phyloP scores from a whole-genome alignment of 2,113 vertebrate species.

The Brachyistius frenatus region DNA sequence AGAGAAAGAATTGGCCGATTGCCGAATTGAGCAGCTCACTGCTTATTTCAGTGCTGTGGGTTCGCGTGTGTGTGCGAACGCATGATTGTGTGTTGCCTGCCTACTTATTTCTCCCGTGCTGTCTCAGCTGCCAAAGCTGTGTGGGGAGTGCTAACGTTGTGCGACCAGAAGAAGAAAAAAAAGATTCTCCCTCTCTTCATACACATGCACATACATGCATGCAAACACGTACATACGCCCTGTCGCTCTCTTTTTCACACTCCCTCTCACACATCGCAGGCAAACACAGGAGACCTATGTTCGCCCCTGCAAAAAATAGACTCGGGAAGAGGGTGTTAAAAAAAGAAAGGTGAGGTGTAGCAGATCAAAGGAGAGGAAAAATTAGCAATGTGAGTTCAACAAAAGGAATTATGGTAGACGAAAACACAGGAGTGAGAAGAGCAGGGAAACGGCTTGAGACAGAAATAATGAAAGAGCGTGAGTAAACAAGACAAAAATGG shows the following conservation, averaged over 20 bases:
- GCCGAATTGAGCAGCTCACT: conserved; percentile 20
- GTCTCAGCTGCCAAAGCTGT: conserved; percentile 56
- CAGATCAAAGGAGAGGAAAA: not conserved
- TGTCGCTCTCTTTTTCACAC: conserved; percentile 37
- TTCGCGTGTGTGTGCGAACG: conserved; percentile 7
- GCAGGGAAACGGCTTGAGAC: not conserved
- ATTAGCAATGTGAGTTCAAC: conserved; percentile 26
- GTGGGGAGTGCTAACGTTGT: conserved; percentile 23
- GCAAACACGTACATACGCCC: conserved; percentile 3
- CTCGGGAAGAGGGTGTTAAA: not conserved
- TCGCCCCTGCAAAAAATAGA: conserved; percentile 48
- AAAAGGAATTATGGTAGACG: conserved; percentile 12
- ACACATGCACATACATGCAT: not conserved
- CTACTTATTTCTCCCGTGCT: conserved; percentile 48
- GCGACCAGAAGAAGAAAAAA: conserved; percentile 19
- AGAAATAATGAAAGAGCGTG: not conserved
- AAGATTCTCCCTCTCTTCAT: conserved; percentile 1
- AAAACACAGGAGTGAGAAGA: not conserved
- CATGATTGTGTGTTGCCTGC: conserved; percentile 28
- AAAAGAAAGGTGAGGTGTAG: not conserved
- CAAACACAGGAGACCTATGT: conserved; percentile 53
- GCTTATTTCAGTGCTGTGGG: conserved; percentile 24
- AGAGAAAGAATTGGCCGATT: conserved; percentile 38
- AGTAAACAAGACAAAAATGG: conserved; percentile 16
- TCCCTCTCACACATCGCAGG: conserved; percentile 41